Conservation (phyloP, 2,888 invertebrate species). For the Chaetogeoica ovagalla region DNA sequence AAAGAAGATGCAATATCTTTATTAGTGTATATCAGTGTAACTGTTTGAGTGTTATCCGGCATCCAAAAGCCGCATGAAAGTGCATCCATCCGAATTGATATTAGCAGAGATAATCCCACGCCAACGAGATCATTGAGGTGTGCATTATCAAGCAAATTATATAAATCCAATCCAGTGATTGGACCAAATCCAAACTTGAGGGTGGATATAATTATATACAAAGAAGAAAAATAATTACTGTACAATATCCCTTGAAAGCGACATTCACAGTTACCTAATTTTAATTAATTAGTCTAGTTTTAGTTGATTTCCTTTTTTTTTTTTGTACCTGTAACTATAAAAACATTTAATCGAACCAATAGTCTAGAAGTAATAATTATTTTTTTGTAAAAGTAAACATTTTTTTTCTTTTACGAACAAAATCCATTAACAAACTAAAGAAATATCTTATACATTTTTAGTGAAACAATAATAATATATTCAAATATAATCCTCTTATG, state of each 20-base stretch:
- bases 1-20: not conserved
- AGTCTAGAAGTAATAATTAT: not conserved
- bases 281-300: constrained; percentile 31
- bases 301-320: not conserved
- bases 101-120: constrained; percentile 15
- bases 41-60: constrained; percentile 18
- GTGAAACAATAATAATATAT: too few relatives aligned
- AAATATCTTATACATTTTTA: too few relatives aligned
- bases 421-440: too few relatives aligned
- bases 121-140: constrained; percentile 41
- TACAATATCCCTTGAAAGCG: constrained; percentile 8
- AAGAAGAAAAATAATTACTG: not conserved
- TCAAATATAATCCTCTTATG: too few relatives aligned
- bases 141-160: constrained; percentile 35
- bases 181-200: constrained; percentile 27
- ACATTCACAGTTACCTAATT: constrained; percentile 27
- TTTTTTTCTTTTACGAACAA: too few relatives aligned
- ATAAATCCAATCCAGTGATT: constrained; percentile 33
- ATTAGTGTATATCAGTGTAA: not conserved
- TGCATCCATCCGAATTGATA: constrained; percentile 35
- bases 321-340: not conserved
- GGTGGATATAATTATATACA: not conserved
- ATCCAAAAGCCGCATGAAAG: not conserved
- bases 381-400: too few relatives aligned
- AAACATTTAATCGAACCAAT: not conserved